Conservation (phyloP, 35 echinoderm and acorn worm species). For the Apostichopus californicus region DNA sequence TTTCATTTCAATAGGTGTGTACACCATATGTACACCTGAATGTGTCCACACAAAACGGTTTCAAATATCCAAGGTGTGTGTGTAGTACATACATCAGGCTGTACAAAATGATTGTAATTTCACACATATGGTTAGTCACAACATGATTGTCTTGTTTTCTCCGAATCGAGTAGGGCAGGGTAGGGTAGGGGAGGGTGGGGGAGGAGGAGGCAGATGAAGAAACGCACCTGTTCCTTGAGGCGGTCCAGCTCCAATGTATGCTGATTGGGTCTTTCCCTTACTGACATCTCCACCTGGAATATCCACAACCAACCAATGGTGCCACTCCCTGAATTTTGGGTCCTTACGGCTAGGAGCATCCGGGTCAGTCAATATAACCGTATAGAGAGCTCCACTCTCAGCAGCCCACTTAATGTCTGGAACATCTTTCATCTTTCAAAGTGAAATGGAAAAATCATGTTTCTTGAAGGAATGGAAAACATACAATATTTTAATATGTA, state of each 20-base stretch:
- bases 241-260: conserved; percentile 80
- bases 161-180: too few species aligned
- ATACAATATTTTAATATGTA: too few species aligned
- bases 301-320: conserved; percentile 76
- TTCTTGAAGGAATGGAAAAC: background rate
- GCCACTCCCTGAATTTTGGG: conserved; percentile 62
- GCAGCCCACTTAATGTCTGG: conserved; percentile 76
- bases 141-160: too few species aligned
- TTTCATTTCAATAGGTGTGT: too few species aligned
- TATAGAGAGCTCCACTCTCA: conserved; percentile 86
- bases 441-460: background rate
- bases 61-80: too few species aligned
- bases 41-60: too few species aligned
- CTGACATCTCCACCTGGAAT: conserved; percentile 61
- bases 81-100: too few species aligned
- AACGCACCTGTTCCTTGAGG: conserved; percentile 67
- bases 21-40: too few species aligned
- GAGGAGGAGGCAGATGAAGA: background rate
- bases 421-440: conserved; percentile 69
- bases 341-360: conserved; percentile 75
- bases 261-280: conserved; percentile 61
- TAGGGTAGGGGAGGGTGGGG: too few species aligned
- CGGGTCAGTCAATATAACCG: conserved; percentile 93
- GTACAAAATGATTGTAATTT: too few species aligned
- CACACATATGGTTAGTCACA: too few species aligned